phyloP scores from a whole-genome alignment of 1,140 invertebrate genomes.

The Psix sp. region DNA sequence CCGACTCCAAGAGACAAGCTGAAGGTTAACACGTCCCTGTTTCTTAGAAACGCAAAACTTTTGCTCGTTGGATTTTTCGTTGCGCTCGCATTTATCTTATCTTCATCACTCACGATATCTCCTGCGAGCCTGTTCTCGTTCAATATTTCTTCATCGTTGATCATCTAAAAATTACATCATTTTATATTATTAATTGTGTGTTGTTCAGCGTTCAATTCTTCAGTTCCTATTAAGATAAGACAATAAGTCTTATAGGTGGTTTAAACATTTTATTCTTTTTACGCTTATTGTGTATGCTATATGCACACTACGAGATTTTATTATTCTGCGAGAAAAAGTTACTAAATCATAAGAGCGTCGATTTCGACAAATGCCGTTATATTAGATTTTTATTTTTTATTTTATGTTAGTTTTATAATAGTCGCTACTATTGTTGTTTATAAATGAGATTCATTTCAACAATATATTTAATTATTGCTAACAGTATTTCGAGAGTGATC shows the following conservation, averaged over 20 bases:
- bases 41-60: slow-evolving; percentile 26
- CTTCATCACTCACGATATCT: slow-evolving; percentile 45
- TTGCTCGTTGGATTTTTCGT: slow-evolving; percentile 26
- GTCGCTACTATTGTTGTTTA: too few species aligned
- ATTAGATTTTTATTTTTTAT: too few species aligned
- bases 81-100: slow-evolving; percentile 42
- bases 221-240: slow-evolving; percentile 31
- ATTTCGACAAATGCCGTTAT: too few species aligned
- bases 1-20: slow-evolving; percentile 4
- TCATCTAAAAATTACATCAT: slow-evolving; percentile 40
- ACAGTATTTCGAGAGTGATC: too few species aligned
- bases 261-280: not conserved
- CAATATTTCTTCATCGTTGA: slow-evolving; percentile 23
- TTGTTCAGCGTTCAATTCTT: slow-evolving; percentile 26
- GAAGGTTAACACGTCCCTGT: slow-evolving; percentile 41
- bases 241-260: slow-evolving; percentile 1
- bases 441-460: too few species aligned
- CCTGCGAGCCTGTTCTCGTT: slow-evolving; percentile 26
- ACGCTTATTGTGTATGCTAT: too few species aligned
- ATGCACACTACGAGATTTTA: too few species aligned
- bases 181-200: slow-evolving; percentile 24
- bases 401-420: too few species aligned
- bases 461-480: too few species aligned
- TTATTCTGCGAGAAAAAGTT: too few species aligned
- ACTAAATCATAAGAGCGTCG: too few species aligned